Conservation (phyloP, 2,888 invertebrate genomes). For the Lamproptera curius region DNA sequence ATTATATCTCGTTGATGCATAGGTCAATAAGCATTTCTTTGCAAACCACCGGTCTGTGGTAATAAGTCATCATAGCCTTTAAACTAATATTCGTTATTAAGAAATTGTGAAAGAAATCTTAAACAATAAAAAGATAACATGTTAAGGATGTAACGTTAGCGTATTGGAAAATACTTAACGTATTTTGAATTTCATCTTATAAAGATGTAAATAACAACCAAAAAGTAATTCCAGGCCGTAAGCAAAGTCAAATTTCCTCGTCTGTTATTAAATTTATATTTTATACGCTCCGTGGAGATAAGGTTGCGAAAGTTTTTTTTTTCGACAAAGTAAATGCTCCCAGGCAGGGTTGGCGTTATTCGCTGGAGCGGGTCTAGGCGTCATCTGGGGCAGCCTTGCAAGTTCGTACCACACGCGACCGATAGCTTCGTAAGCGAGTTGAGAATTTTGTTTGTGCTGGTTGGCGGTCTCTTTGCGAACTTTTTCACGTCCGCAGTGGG, state of each 20-base stretch:
- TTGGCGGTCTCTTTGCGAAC: conserved; percentile 57
- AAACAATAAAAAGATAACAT: no score
- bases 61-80: no score
- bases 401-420: conserved; percentile 46
- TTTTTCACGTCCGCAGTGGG: conserved; percentile 49
- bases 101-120: no score
- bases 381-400: conserved; percentile 58
- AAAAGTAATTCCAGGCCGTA: neutral
- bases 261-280: conserved; percentile 15
- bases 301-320: conserved; percentile 16
- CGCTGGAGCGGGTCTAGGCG: conserved; percentile 49
- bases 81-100: no score
- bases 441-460: conserved; percentile 52
- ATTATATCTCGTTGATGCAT: no score
- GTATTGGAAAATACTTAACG: neutral
- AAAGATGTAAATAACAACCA: neutral
- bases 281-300: conserved; percentile 7
- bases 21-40: no score
- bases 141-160: no score
- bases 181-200: neutral
- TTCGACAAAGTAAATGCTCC: conserved; percentile 11
- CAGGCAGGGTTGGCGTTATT: conserved; percentile 59
- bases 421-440: conserved; percentile 57
- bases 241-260: neutral
- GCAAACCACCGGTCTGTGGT: no score